A percentile compares a stretch with the other conserved stretches of the same genome.
phyloP scores from a whole-genome alignment of 1,140 invertebrate species.

The Eriosoma lanigerum region DNA sequence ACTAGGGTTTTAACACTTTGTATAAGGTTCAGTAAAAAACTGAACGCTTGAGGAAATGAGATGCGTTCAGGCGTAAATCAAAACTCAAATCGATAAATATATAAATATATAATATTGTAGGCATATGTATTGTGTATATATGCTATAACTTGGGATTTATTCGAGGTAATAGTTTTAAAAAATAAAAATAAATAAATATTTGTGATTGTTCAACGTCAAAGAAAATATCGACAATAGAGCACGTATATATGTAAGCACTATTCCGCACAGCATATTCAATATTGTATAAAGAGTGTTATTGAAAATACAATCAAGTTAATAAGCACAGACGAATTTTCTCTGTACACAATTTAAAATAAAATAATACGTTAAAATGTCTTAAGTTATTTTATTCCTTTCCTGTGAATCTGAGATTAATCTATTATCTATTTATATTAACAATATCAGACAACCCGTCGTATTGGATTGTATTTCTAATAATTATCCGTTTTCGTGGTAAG shows the following conservation, averaged over 20 bases:
- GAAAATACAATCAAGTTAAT: neutral
- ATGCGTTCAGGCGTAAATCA: constrained; percentile 24
- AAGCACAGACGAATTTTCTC: neutral
- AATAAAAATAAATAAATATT: no score
- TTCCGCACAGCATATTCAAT: no score
- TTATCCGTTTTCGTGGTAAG: no score
- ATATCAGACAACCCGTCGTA: no score
- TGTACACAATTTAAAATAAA: no score
- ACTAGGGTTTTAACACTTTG: neutral
- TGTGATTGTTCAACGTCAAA: neutral
- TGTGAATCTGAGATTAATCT: no score
- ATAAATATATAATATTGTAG: neutral
- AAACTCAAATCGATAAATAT: constrained; percentile 7
- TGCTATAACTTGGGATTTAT: neutral
- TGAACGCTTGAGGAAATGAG: neutral
- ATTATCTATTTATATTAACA: no score
- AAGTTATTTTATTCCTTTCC: no score
- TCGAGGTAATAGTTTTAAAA: neutral
- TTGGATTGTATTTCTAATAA: no score
- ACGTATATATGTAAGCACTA: neutral
- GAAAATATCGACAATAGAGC: neutral
- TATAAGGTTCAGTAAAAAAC: neutral
- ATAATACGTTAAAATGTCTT: no score
- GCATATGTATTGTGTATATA: neutral
- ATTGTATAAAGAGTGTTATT: neutral